These are phyloP conservation scores for Macropis europaea DNA, from an alignment of 2,888 invertebrate species.

Conservation along the genomic window DNA sequence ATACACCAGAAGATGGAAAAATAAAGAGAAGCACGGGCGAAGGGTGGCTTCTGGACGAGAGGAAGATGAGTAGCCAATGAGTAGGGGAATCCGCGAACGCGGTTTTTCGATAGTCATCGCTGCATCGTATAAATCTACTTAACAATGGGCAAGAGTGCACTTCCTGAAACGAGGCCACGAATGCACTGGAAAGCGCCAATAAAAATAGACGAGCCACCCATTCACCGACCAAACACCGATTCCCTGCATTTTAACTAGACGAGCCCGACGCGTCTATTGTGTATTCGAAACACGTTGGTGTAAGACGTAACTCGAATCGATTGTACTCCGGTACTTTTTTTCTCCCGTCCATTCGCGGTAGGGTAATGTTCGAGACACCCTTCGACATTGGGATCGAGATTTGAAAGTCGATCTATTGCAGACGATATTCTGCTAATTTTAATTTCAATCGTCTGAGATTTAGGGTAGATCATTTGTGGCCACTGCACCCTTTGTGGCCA, in stretches of 20 bases:
- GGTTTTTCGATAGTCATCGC: conserved; percentile 68
- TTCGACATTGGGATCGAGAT: no score
- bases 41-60: not conserved
- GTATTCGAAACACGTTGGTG: no score
- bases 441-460: no score
- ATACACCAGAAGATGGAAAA: conserved; percentile 22
- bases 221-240: conserved; percentile 45
- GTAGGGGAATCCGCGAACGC: conserved; percentile 40
- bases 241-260: conserved; percentile 35
- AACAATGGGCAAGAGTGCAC: conserved; percentile 63
- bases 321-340: no score
- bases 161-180: conserved; percentile 42
- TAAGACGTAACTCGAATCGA: no score
- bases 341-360: no score
- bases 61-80: conserved; percentile 35
- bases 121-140: conserved; percentile 68
- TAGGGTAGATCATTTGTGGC: no score
- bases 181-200: conserved; percentile 56
- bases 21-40: conserved; percentile 17
- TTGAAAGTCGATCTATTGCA: no score
- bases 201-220: conserved; percentile 58
- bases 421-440: no score
- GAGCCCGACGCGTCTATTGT: not conserved
- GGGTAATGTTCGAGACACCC: no score
- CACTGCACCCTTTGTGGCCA: no score